These are phyloP conservation scores for Sebastes fasciatus DNA, from an alignment of 2,113 vertebrate genomes.

Conservation along the genomic window DNA sequence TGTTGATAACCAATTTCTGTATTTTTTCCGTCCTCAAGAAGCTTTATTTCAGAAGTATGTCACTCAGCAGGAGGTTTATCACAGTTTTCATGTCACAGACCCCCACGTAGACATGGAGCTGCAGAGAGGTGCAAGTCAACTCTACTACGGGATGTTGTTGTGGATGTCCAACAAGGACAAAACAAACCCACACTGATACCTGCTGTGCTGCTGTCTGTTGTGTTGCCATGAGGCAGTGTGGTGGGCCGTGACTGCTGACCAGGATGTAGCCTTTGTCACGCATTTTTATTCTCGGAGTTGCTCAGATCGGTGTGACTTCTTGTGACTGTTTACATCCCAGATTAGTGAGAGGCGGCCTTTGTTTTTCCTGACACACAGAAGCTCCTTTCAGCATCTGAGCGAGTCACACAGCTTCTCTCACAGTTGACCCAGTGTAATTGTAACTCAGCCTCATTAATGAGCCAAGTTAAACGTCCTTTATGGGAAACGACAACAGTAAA, in stretches of 20 bases:
- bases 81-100: constrained; percentile 27
- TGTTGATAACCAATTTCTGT: neutral
- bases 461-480: constrained; percentile 54
- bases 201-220: neutral
- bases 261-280: neutral
- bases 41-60: neutral
- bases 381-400: constrained; percentile 51
- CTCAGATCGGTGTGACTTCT: constrained; percentile 35
- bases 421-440: constrained; percentile 54
- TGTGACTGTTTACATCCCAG: constrained; percentile 52
- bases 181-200: neutral
- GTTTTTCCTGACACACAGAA: constrained; percentile 53
- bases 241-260: neutral
- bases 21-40: neutral
- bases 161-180: no score
- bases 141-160: neutral
- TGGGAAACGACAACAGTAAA: constrained; percentile 43
- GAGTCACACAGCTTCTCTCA: constrained; percentile 30
- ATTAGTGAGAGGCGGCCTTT: constrained; percentile 54
- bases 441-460: constrained; percentile 58
- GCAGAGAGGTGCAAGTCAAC: neutral
- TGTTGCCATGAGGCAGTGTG: neutral
- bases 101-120: neutral
- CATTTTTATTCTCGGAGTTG: constrained; percentile 19
- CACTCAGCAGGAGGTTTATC: constrained; percentile 1